Conservation (phyloP, 2,113 vertebrate species). For the Brachirus orientalis region DNA sequence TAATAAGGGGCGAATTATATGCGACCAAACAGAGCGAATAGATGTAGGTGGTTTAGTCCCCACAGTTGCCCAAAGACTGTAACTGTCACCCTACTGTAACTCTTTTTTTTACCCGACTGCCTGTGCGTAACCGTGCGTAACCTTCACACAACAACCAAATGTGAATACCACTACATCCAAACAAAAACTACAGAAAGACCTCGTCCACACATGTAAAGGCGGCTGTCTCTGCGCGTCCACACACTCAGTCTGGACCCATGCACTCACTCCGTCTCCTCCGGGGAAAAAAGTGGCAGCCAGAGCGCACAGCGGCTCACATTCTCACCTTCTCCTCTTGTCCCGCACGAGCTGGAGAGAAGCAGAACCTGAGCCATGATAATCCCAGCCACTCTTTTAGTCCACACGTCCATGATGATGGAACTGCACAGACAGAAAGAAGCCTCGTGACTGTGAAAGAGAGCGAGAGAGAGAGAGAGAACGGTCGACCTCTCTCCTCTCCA, state of each 20-base stretch:
- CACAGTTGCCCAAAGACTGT: no score
- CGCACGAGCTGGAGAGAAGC: conserved; percentile 35
- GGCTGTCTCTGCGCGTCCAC: no score
- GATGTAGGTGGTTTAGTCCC: no score
- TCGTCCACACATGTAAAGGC: no score
- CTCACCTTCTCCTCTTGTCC: conserved; percentile 68
- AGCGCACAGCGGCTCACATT: neutral
- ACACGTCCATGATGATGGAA: conserved; percentile 45
- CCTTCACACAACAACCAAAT: no score
- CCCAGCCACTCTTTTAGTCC: conserved; percentile 45
- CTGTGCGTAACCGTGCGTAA: conserved; percentile 32
- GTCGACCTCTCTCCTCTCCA: neutral
- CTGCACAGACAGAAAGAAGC: conserved; percentile 19
- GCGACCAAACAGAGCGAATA: neutral
- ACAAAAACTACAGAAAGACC: no score
- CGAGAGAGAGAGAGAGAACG: neutral
- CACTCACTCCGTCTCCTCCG: neutral
- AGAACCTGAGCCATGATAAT: conserved; percentile 57
- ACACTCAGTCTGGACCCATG: neutral
- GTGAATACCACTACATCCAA: no score
- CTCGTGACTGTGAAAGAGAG: conserved; percentile 6
- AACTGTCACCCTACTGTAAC: no score
- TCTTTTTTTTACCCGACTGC: neutral
- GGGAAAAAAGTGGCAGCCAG: neutral
- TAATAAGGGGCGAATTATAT: neutral